A percentile compares a stretch with the other conserved stretches of the same genome.
phyloP scores from a whole-genome alignment of 2,113 vertebrate species.

The Oncorhynchus kisutch region DNA sequence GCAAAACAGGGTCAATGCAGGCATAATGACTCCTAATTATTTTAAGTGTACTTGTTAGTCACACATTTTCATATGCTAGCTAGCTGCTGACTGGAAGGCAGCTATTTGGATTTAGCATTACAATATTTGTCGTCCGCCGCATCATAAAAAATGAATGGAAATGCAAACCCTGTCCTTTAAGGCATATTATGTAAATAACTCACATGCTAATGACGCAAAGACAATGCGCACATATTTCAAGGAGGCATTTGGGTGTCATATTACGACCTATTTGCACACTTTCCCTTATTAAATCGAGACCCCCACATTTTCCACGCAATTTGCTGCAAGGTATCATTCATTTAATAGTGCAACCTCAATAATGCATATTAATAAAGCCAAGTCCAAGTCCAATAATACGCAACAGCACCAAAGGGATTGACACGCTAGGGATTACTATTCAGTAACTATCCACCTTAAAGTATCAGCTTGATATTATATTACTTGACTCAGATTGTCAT shows the following conservation, averaged over 20 bases:
- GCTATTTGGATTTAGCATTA: no score
- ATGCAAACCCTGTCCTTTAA: no score
- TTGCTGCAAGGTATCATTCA: constrained; percentile 25
- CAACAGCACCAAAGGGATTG: constrained; percentile 18
- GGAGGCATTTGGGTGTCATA: constrained; percentile 12
- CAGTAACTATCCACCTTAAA: constrained; percentile 26
- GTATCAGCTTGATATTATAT: background rate
- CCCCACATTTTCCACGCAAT: constrained; percentile 5
- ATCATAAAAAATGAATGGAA: no score
- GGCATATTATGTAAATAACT: no score
- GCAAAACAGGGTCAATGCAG: no score
- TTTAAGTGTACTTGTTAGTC: no score
- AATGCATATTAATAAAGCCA: constrained; percentile 31
- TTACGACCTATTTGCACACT: background rate
- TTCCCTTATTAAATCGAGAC: constrained; percentile 12
- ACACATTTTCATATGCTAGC: no score
- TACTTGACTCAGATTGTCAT: background rate
- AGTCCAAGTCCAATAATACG: constrained; percentile 29
- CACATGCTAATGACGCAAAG: no score
- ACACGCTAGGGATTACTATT: constrained; percentile 1
- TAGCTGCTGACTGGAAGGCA: no score
- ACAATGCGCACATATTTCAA: constrained; percentile 1
- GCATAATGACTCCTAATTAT: background rate
- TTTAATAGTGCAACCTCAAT: constrained; percentile 36
- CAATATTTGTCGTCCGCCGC: no score